Evolutionary conservation across 2,888 invertebrate species (phyloP).

Genomic region (Dryobota labecula): DNA sequence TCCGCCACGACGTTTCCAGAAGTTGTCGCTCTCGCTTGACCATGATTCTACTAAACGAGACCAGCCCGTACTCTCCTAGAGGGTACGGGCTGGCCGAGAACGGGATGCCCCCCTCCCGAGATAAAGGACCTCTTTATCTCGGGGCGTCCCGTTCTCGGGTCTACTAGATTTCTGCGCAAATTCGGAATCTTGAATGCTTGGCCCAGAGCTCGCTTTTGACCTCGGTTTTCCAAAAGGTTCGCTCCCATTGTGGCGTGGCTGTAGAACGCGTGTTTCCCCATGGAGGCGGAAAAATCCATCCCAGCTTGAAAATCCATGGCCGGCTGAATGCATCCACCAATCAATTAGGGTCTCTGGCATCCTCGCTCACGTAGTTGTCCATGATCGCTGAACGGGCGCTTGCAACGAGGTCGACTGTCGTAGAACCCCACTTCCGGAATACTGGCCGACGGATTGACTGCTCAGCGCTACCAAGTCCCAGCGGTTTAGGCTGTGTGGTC

Average conservation of each 20-base stretch:
- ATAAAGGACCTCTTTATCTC: not conserved
- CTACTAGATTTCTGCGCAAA: not conserved
- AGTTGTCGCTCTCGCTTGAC: not conserved
- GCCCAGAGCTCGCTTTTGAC: not conserved
- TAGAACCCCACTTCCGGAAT: not conserved
- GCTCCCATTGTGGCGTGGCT: not conserved
- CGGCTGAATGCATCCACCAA: slow-evolving; percentile 8
- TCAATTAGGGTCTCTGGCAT: not conserved
- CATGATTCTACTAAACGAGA: not conserved
- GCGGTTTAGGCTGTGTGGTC: too few relatives aligned
- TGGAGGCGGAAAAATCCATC: slow-evolving; percentile 3
- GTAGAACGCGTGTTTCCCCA: not conserved
- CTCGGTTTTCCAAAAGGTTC: not conserved
- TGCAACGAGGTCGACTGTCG: not conserved
- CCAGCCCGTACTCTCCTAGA: slow-evolving; percentile 6
- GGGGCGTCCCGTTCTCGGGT: not conserved
- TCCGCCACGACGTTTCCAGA: slow-evolving; percentile 1
- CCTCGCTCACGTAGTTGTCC: not conserved
- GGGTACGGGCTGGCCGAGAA: too few relatives aligned
- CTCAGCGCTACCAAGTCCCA: too few relatives aligned
- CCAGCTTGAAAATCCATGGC: not conserved
- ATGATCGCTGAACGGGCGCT: not conserved
- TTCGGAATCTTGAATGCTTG: not conserved
- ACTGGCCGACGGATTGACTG: not conserved
- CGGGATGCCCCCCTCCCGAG: too few relatives aligned